A percentile compares a stretch with the other conserved stretches of the same genome.
phyloP scores from a whole-genome alignment of 2,797 vertebrate genomes.

The Cyclopterus lumpus region DNA sequence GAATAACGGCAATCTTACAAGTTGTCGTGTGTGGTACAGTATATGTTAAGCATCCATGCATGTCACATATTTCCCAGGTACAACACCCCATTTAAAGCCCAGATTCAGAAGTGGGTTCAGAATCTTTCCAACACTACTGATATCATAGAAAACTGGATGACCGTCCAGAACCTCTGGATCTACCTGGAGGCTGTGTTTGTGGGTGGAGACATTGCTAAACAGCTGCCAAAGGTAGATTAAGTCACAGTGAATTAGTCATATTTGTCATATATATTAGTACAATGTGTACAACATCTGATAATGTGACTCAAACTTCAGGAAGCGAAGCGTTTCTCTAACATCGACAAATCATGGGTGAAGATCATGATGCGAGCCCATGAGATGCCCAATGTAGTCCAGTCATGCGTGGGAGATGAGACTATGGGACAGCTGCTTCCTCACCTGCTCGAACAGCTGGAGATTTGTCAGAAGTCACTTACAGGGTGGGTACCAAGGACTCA shows the following conservation, averaged over 20 bases:
- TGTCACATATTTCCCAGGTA: slow-evolving; percentile 82
- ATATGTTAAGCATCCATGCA: background rate
- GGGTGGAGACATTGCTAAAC: slow-evolving; percentile 96
- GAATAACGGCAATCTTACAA: background rate
- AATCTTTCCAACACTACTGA: slow-evolving; percentile 93
- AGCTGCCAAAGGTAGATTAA: slow-evolving; percentile 92
- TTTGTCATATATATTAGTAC: background rate
- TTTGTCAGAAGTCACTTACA: slow-evolving; percentile 97
- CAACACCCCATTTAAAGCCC: slow-evolving; percentile 93
- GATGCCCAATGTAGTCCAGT: slow-evolving; percentile 92
- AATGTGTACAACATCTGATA: background rate
- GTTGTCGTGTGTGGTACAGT: background rate
- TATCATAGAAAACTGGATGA: slow-evolving; percentile 98
- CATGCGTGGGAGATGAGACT: slow-evolving; percentile 94
- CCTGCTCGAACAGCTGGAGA: slow-evolving; percentile 94
- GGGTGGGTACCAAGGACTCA: slow-evolving; percentile 81
- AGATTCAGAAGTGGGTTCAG: slow-evolving; percentile 98
- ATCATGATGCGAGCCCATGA: slow-evolving; percentile 96
- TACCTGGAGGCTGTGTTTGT: slow-evolving; percentile 98
- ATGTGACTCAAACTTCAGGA: slow-evolving; percentile 81
- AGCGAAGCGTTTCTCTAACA: slow-evolving; percentile 96
- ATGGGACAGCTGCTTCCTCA: slow-evolving; percentile 95
- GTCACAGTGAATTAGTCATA: background rate
- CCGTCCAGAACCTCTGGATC: slow-evolving; percentile 98
- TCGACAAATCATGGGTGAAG: slow-evolving; percentile 98